These are phyloP conservation scores for Agrenia bidenticulata DNA, from an alignment of 2,888 invertebrate genomes.

Conservation along the genomic window DNA sequence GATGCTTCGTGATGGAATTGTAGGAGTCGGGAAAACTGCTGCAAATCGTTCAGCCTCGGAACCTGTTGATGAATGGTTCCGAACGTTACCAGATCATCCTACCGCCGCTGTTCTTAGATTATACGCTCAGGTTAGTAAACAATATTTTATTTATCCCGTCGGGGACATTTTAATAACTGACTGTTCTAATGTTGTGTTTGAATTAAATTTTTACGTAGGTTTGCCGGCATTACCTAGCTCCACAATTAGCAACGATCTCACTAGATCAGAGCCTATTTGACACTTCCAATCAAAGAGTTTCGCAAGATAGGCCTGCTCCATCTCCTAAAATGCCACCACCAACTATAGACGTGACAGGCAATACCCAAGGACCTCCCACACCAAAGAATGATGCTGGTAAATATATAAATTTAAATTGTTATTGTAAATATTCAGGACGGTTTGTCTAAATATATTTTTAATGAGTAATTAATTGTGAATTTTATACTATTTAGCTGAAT, in stretches of 20 bases:
- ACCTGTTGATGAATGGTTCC: conserved; percentile 86
- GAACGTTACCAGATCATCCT: conserved; percentile 74
- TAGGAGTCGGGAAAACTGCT: conserved; percentile 73
- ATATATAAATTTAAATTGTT: conserved; percentile 10
- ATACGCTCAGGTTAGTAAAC: conserved; percentile 70
- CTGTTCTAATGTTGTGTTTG: no score
- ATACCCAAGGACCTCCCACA: conserved; percentile 59
- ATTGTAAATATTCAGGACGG: not conserved
- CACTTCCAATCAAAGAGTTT: conserved; percentile 60
- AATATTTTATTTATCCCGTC: no score
- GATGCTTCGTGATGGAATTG: conserved; percentile 79
- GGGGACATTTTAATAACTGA: no score
- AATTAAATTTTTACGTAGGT: conserved; percentile 60
- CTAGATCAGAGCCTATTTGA: conserved; percentile 73
- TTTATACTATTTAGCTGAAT: conserved; percentile 25
- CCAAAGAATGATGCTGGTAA: conserved; percentile 60
- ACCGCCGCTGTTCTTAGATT: conserved; percentile 80
- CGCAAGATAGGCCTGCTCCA: conserved; percentile 58
- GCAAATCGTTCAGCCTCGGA: conserved; percentile 65
- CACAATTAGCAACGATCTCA: conserved; percentile 72
- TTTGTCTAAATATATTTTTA: not conserved
- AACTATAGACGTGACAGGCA: conserved; percentile 37
- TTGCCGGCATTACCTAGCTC: conserved; percentile 73
- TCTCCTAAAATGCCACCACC: conserved; percentile 58
- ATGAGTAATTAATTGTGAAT: no score